A percentile compares a stretch with the other conserved stretches of the same genome.
phyloP scores from a whole-genome alignment of 2,113 vertebrate genomes.

The Bubo blakistoni region DNA sequence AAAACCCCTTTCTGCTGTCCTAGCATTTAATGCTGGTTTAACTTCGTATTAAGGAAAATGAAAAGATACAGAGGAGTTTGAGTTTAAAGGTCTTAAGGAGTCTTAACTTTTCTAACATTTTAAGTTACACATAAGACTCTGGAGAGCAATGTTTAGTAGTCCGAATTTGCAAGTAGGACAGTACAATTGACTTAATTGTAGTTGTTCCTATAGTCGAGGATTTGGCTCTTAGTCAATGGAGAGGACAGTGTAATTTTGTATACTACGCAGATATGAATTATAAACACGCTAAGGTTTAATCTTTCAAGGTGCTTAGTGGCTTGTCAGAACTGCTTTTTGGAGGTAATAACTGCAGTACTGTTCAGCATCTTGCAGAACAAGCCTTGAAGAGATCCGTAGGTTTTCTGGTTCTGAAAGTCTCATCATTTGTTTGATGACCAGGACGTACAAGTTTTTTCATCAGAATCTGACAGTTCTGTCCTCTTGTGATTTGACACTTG shows the following conservation, averaged over 20 bases:
- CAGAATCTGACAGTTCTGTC: slow-evolving; percentile 27
- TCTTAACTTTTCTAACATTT: not conserved
- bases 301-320: not conserved
- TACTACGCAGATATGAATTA: not conserved
- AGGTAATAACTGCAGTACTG: not conserved
- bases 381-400: not conserved
- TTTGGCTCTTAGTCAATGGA: not conserved
- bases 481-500: slow-evolving; percentile 19
- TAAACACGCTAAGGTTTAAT: not conserved
- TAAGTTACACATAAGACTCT: not conserved
- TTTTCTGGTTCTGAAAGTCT: not conserved
- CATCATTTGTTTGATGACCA: not conserved
- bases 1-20: not conserved
- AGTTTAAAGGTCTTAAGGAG: not conserved
- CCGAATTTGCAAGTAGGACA: not conserved
- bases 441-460: not conserved
- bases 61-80: not conserved
- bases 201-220: not conserved
- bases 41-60: not conserved
- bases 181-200: not conserved
- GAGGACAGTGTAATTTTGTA: not conserved
- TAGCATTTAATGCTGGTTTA: not conserved
- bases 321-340: not conserved
- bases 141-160: not conserved
- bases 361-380: not conserved